These are phyloP conservation scores for Spatula clypeata DNA, from an alignment of 2,797 vertebrate species.

Conservation along the genomic window DNA sequence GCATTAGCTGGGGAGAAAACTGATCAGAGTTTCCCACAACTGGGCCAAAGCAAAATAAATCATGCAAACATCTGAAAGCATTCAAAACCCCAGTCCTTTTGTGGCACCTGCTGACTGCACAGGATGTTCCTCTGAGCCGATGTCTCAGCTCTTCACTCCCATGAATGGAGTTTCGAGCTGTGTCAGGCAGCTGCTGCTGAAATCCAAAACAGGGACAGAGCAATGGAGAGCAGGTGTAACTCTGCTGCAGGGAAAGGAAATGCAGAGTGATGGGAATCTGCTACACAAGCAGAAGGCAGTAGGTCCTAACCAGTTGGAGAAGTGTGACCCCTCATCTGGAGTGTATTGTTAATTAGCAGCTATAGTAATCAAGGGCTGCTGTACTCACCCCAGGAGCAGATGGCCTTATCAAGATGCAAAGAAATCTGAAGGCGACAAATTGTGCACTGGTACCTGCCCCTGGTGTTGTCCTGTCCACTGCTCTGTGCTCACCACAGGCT, in stretches of 20 bases:
- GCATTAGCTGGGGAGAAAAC: background rate
- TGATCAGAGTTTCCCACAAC: background rate
- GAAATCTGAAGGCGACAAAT: background rate
- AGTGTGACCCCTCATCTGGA: background rate
- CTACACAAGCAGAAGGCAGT: background rate
- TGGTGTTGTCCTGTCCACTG: background rate
- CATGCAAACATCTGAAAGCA: background rate
- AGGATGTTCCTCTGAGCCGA: background rate
- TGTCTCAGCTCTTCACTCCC: background rate
- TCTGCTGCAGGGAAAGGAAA: background rate
- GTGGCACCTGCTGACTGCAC: slow-evolving; percentile 28
- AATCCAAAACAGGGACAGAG: background rate
- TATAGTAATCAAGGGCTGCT: background rate
- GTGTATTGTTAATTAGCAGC: background rate
- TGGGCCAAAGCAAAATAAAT: background rate
- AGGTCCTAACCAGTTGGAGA: background rate
- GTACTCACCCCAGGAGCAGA: background rate
- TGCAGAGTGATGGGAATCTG: background rate
- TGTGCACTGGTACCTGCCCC: background rate
- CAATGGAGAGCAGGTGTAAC: background rate
- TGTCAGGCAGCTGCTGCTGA: background rate
- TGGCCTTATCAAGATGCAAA: background rate
- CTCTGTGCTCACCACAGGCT: background rate
- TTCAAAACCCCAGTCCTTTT: background rate
- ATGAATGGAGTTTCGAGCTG: background rate